Evolutionary conservation across 2,888 invertebrate species (phyloP), one percentile per base, ranked within the genome.

Genomic region (Steinernema hermaphroditum): DNA sequence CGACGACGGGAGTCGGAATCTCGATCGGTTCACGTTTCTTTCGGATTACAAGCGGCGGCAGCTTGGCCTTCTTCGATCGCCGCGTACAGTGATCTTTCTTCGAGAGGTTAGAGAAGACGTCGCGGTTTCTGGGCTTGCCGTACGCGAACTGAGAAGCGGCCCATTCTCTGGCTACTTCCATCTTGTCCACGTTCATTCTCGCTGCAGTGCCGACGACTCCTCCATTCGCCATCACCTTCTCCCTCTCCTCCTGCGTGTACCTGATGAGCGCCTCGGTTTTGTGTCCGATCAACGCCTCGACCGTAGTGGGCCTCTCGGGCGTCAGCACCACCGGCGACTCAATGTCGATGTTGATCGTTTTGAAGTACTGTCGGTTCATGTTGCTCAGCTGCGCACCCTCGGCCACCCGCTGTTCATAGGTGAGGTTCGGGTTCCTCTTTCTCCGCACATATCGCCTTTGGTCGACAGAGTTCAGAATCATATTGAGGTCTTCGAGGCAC

Each of bases 221-320:
- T 16, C 50, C 50, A 50, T 12, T 24, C 1, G 50, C 50, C 22
- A 12, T 22, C 50, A 24, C 1, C n/a, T 62, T 62, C 62, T 29
- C 16, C 62, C 27, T 62, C 32, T 62, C 62, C 16, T 62, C 32
- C 27, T 34, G 16, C 2, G 62, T 32, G 62, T 32, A 62, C 32
- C 27, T 16, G 32, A 62, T 62, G 16, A 62, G 16, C 62, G 62
- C 62, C 32, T 62, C 34, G 29, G 62, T 62, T n/a, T 62, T 62
- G 62, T 29, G 29, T 14, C 62, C 62, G 29, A 62, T 14, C 14
- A 62, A 16, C 6, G 29, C 62, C 16, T 32, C 34, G 12, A 62
- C 62, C 12, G 2, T 16, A 1, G 32, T 62, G 32, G 1, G 4
- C 32, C 14, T 16, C 62, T 8, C 32, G 29, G 32, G 37, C 9